Conservation (phyloP, 1,140 invertebrate genomes). For the Polypedilum pembai region DNA sequence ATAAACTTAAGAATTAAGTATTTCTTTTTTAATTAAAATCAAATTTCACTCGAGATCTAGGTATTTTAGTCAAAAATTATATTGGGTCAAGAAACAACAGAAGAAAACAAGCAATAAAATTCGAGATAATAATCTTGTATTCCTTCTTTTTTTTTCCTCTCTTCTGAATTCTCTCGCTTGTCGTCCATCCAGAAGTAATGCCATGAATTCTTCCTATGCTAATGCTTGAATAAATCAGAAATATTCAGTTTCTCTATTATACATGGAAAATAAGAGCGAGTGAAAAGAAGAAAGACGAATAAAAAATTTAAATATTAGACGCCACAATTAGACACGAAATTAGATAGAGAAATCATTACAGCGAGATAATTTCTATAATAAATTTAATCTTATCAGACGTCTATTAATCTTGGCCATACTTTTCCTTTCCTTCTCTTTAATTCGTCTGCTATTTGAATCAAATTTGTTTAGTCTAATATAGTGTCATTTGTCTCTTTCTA, state of each 20-base stretch:
- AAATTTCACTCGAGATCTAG: not conserved
- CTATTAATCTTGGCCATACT: not conserved
- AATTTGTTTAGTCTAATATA: conserved; percentile 18
- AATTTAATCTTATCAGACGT: conserved; percentile 27
- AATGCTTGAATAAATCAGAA: conserved; percentile 20
- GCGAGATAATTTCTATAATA: conserved; percentile 27
- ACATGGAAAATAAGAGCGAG: not conserved
- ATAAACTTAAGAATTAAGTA: not conserved
- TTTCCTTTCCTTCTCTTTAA: not conserved
- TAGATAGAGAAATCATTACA: conserved; percentile 28
- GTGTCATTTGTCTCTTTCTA: not conserved
- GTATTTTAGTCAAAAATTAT: not conserved
- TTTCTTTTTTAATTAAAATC: conserved; percentile 25
- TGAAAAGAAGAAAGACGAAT: not conserved
- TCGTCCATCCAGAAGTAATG: not conserved
- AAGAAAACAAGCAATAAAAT: conserved; percentile 25
- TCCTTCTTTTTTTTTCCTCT: conserved; percentile 3
- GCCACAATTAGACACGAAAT: conserved; percentile 27
- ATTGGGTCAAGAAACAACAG: not conserved
- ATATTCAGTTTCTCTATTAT: no score
- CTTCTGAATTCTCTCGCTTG: not conserved
- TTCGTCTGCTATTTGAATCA: not conserved
- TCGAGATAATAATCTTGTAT: conserved; percentile 27
- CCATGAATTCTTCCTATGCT: conserved; percentile 1
- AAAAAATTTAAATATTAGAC: conserved; percentile 26